These are phyloP conservation scores for Hyles vespertilio DNA, from an alignment of 1,140 invertebrate genomes.

Conservation along the genomic window DNA sequence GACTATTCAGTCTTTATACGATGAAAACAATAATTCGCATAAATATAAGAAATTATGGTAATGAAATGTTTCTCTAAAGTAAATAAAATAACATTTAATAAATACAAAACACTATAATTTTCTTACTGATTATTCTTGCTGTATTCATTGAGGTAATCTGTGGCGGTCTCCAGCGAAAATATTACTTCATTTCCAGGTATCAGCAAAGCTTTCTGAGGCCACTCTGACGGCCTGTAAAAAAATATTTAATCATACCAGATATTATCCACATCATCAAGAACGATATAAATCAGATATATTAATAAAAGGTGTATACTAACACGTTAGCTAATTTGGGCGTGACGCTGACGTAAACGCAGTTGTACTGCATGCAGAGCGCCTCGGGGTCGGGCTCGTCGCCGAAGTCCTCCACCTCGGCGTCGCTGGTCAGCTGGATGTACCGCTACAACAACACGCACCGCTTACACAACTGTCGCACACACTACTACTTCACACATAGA, in stretches of 20 bases:
- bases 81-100: too few species aligned
- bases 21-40: too few species aligned
- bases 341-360: conserved; percentile 60
- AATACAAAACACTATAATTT: too few species aligned
- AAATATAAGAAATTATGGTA: too few species aligned
- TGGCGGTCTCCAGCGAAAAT: conserved; percentile 96
- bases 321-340: conserved; percentile 55
- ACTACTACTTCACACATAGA: neutral
- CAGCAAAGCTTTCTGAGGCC: conserved; percentile 91
- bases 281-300: too few species aligned
- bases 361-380: conserved; percentile 54
- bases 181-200: conserved; percentile 96
- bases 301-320: conserved; percentile 36
- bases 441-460: conserved; percentile 30
- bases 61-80: too few species aligned
- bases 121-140: conserved; percentile 72
- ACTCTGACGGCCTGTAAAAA: conserved; percentile 81
- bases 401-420: conserved; percentile 49
- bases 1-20: too few species aligned
- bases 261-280: too few species aligned
- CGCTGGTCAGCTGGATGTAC: conserved; percentile 44
- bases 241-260: conserved; percentile 6
- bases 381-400: conserved; percentile 42
- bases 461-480: too few species aligned
- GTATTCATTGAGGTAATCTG: conserved; percentile 96